phyloP scores from a whole-genome alignment of 2,888 invertebrate genomes.

The Spilarctia lutea region DNA sequence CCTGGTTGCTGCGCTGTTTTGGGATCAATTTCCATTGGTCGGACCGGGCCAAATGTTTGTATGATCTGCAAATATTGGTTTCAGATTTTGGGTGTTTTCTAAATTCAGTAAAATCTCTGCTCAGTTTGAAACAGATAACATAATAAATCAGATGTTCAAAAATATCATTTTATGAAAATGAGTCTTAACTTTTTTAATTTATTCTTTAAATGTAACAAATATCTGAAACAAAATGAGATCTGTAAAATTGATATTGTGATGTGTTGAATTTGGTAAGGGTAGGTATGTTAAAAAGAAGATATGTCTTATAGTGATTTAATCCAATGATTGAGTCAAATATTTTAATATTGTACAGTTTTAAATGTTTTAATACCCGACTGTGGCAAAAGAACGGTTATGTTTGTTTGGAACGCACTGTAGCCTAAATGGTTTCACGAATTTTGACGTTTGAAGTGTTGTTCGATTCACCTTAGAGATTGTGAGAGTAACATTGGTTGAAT shows the following conservation, averaged over 20 bases:
- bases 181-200: neutral
- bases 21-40: too few species aligned
- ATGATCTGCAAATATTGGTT: too few species aligned
- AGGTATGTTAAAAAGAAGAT: neutral
- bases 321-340: constrained; percentile 14
- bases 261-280: too few species aligned
- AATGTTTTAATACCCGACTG: neutral
- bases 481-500: neutral
- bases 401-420: neutral
- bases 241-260: neutral
- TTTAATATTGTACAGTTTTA: constrained; percentile 14
- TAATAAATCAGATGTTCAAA: too few species aligned
- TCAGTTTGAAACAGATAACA: too few species aligned
- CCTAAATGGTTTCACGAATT: too few species aligned
- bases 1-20: too few species aligned
- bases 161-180: neutral
- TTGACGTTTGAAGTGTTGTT: neutral
- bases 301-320: constrained; percentile 13
- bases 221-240: constrained; percentile 11
- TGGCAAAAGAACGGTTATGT: neutral
- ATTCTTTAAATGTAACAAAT: neutral
- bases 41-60: too few species aligned
- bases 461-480: neutral
- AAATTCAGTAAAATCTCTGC: too few species aligned
- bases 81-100: too few species aligned